A percentile compares a stretch with the other conserved stretches of the same genome.
Conservation (phyloP, 2,797 vertebrate species). For the Acanthis flammea region DNA sequence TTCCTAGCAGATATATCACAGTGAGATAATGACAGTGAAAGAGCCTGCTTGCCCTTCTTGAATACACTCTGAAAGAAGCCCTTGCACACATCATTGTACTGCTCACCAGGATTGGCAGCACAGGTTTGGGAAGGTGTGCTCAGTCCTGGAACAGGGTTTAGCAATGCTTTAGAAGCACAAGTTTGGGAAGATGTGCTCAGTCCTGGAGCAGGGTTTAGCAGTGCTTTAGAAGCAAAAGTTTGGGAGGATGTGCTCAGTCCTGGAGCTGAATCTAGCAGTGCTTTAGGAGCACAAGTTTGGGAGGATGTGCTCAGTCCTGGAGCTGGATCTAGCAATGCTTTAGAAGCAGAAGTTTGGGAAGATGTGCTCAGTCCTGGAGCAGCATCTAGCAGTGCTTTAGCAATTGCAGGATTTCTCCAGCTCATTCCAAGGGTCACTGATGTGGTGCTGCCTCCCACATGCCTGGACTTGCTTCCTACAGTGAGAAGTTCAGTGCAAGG, state of each 20-base stretch:
- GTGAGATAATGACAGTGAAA: not conserved
- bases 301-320: not conserved
- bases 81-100: not conserved
- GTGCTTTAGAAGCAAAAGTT: not conserved
- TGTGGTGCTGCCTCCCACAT: fast-evolving
- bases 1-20: not conserved
- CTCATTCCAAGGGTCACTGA: fast-evolving
- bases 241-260: not conserved
- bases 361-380: not conserved
- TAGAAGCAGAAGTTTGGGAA: not conserved
- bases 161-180: fast-evolving
- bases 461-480: not conserved
- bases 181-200: not conserved
- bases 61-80: not conserved
- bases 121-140: too few species aligned
- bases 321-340: not conserved
- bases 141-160: not conserved
- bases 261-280: too few species aligned
- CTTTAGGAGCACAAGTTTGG: not conserved
- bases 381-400: not conserved
- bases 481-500: not conserved
- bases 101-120: fast-evolving
- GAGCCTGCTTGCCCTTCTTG: not conserved
- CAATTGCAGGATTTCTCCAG: not conserved
- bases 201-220: not conserved